Evolutionary conservation across 2,113 vertebrate species (phyloP).

Genomic region (Gobiocypris rarus): DNA sequence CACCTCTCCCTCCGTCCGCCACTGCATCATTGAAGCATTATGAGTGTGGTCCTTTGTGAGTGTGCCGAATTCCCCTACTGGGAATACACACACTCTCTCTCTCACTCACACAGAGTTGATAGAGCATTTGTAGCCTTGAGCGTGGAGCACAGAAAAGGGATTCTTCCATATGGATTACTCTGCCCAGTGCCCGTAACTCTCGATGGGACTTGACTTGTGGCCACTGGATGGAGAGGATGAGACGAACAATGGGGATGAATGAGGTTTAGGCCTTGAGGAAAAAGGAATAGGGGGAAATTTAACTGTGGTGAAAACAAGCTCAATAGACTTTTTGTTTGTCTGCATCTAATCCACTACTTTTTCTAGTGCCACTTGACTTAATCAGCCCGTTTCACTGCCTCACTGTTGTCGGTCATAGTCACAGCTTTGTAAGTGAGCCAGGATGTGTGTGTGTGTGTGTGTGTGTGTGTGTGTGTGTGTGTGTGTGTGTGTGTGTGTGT

Average conservation of each 20-base stretch:
- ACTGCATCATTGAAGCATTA: constrained; percentile 47
- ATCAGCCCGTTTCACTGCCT: constrained; percentile 6
- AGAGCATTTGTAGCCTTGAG: constrained; percentile 31
- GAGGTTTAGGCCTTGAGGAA: constrained; percentile 1
- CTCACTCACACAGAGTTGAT: background rate
- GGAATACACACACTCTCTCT: constrained; percentile 9
- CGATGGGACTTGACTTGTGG: background rate
- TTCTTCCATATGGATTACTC: constrained; percentile 41
- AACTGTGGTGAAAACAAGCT: constrained; percentile 13
- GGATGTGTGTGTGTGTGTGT: constrained; percentile 20
- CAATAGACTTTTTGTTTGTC: constrained; percentile 35
- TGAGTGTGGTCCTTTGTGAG: constrained; percentile 29
- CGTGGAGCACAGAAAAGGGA: constrained; percentile 14
- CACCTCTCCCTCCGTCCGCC: background rate
- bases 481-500: constrained; percentile 28
- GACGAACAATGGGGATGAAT: constrained; percentile 21
- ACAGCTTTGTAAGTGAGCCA: constrained; percentile 20
- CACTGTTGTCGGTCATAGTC: constrained; percentile 23
- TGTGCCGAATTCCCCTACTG: constrained; percentile 12
- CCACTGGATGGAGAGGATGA: constrained; percentile 23
- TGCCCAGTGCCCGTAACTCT: constrained; percentile 21
- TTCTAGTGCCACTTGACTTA: constrained; percentile 43
- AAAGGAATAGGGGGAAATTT: background rate
- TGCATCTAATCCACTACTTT: constrained; percentile 32
- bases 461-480: constrained; percentile 29